phyloP scores from a whole-genome alignment of 1,140 invertebrate genomes.

The Drosophila aff. region DNA sequence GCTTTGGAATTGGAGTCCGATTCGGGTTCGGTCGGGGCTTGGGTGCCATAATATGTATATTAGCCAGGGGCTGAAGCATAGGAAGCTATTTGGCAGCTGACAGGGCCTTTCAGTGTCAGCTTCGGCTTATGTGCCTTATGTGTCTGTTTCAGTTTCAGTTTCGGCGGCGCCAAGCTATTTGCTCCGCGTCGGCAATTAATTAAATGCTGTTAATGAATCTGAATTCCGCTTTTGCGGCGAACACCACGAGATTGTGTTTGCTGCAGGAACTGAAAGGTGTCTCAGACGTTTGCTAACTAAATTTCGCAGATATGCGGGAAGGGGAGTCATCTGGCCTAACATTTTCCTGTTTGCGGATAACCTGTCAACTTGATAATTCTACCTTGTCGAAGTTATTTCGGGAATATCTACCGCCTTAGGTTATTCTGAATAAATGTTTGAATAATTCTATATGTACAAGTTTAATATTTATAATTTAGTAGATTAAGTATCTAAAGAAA shows the following conservation, averaged over 20 bases:
- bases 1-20: not conserved
- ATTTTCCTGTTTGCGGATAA: slow-evolving; percentile 16
- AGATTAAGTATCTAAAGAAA: not conserved
- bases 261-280: slow-evolving; percentile 10
- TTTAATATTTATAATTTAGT: not conserved
- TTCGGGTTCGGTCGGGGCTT: not conserved
- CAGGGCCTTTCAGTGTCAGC: slow-evolving; percentile 44
- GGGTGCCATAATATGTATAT: slow-evolving; percentile 34
- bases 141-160: slow-evolving; percentile 25
- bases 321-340: slow-evolving; percentile 17
- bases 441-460: not conserved
- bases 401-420: not conserved
- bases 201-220: slow-evolving; percentile 48
- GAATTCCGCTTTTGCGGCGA: slow-evolving; percentile 40
- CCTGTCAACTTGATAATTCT: slow-evolving; percentile 1
- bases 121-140: slow-evolving; percentile 14
- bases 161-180: slow-evolving; percentile 43
- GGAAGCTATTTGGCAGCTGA: slow-evolving; percentile 44
- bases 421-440: not conserved
- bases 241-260: slow-evolving; percentile 7
- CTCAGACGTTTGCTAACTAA: not conserved
- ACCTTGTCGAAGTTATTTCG: not conserved
- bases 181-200: slow-evolving; percentile 59
- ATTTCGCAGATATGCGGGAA: slow-evolving; percentile 11
- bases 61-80: slow-evolving; percentile 46